Evolutionary conservation across 2,888 invertebrate genomes (phyloP).

Genomic region (Nomada fucata): DNA sequence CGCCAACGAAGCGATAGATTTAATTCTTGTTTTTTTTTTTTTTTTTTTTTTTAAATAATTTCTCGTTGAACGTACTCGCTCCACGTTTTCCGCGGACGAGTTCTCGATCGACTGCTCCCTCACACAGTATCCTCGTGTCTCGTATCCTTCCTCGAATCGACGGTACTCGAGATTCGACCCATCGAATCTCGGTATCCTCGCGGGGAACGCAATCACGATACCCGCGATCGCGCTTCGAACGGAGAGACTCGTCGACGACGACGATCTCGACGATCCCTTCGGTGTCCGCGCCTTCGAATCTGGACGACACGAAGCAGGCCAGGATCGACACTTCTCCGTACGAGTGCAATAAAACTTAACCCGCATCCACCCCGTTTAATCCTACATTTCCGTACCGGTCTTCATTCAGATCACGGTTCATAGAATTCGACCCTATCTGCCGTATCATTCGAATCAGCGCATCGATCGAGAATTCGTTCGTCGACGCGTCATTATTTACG

Average conservation of each 20-base stretch:
- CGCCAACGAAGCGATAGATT: slow-evolving; percentile 68
- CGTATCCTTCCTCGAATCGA: not conserved
- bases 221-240: slow-evolving; percentile 39
- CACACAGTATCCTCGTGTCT: slow-evolving; percentile 1
- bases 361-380: not conserved
- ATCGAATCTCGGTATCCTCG: not conserved
- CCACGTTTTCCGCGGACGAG: slow-evolving; percentile 32
- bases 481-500: slow-evolving; percentile 52
- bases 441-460: not conserved
- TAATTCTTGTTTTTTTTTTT: slow-evolving; percentile 49
- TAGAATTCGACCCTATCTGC: not conserved
- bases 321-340: slow-evolving; percentile 65
- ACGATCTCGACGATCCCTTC: not conserved
- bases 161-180: too few relatives aligned
- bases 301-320: slow-evolving; percentile 50
- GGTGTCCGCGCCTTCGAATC: slow-evolving; percentile 3
- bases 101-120: slow-evolving; percentile 35
- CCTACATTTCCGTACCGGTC: slow-evolving; percentile 29
- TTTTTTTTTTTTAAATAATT: not conserved
- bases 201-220: slow-evolving; percentile 8
- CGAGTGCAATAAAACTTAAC: slow-evolving; percentile 67
- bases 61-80: slow-evolving; percentile 39
- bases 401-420: not conserved
- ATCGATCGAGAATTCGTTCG: slow-evolving; percentile 60
- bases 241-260: slow-evolving; percentile 25